Base-by-base conservation (phyloP, 92 coral and sea anemone species). In the Plumapathes pennacea region DNA sequence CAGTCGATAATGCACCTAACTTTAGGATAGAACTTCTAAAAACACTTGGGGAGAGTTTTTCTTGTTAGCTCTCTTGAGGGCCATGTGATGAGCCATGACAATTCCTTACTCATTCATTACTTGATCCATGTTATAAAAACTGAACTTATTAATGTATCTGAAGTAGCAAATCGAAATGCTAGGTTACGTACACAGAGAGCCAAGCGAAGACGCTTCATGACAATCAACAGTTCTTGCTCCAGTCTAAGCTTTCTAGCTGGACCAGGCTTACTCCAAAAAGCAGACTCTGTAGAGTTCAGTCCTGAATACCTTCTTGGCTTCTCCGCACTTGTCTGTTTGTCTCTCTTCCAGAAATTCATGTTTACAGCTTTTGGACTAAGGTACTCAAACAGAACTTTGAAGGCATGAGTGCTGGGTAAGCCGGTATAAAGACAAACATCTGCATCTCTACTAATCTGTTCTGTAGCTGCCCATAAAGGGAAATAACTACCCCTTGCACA, bases 381-480 rank as follows among this genome's bases (percentile, higher is more conserved):
- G 8, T 23, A 8, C 10, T 32, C 12, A 32, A 64, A 64, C 12
- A 64, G 24, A 23, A 50, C 4, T 25, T 37, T 14, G 46, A 50
- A 50, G 4, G 47, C 40, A n/a, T 51, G 49, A 12, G 63, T 38
- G 27, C 39, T 65, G 21, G n/a, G 37, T 43, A 65, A 36, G 14
- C 72, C 72, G 7, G 72, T 65, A 15, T 32, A 65, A 11, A 65
- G 58, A 29, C 44, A 32, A 2, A 51, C 62, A 20, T 65, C 72
- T 19, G 4, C n/a, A 22, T 65, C 62, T 20, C 72, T 29, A 34
- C 50, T 65, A 13, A 65, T 13, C 18, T 65, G 72, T 6, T 20
- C 62, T 33, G 36, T 50, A 11, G 38, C 17, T 34, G 9, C 8
- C 9, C 13, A 13, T n/a, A 34, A 7, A 34, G 40, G 8, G 40